A percentile compares a stretch with the other conserved stretches of the same genome.
phyloP scores from a whole-genome alignment of 2,113 vertebrate species.

The Furnarius figulus region DNA sequence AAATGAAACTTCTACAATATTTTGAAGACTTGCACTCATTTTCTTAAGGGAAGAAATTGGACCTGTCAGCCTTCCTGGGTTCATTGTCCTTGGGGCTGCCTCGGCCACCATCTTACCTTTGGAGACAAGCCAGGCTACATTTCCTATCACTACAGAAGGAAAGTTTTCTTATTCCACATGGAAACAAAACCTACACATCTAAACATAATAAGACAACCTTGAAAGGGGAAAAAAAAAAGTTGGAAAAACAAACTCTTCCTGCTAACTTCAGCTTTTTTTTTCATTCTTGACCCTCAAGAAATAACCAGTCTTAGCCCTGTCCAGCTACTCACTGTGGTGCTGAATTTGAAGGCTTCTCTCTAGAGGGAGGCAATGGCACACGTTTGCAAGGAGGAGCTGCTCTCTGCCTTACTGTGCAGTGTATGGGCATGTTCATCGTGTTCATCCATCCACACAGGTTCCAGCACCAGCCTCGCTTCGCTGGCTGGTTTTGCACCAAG shows the following conservation, averaged over 20 bases:
- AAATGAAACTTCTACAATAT: background rate
- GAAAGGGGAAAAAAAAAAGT: background rate
- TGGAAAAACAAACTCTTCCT: background rate
- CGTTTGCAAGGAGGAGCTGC: background rate
- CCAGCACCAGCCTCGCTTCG: background rate
- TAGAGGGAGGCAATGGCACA: background rate
- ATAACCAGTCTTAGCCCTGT: background rate
- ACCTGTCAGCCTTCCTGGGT: background rate
- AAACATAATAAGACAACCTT: background rate
- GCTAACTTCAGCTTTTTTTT: background rate
- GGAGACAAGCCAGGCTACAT: rapidly evolving
- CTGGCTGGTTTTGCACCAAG: background rate
- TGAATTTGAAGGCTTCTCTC: background rate
- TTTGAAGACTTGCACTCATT: background rate
- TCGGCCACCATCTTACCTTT: background rate
- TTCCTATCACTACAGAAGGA: background rate
- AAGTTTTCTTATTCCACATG: background rate
- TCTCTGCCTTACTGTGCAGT: rapidly evolving
- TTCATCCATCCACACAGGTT: background rate
- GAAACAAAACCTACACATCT: background rate
- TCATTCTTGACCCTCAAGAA: background rate
- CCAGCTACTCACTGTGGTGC: rapidly evolving
- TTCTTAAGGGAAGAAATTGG: background rate
- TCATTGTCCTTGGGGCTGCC: background rate
- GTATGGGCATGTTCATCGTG: rapidly evolving